Conservation (phyloP, 2,113 vertebrate genomes). For the Engystomops pustulosus region DNA sequence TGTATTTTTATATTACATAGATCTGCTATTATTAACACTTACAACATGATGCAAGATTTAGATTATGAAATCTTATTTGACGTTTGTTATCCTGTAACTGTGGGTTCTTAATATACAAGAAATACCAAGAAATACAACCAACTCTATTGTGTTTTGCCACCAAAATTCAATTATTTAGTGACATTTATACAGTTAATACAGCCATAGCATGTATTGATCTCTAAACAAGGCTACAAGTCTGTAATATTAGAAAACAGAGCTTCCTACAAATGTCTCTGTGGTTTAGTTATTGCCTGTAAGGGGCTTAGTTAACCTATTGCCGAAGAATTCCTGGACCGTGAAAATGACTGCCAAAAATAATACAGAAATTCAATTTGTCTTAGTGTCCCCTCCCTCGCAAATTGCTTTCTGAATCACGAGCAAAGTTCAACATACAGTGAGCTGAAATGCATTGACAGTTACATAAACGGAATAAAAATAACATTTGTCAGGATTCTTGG, state of each 20-base stretch:
- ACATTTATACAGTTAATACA: background rate
- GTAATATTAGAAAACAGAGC: background rate
- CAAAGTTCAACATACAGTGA: background rate
- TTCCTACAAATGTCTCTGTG: background rate
- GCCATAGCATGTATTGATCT: background rate
- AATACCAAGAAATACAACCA: background rate
- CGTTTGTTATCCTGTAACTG: too few relatives aligned
- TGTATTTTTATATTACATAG: too few relatives aligned
- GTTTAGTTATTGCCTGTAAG: background rate
- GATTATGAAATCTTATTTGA: too few relatives aligned
- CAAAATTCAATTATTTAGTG: background rate
- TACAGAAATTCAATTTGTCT: slow-evolving; percentile 18
- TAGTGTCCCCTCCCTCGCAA: background rate
- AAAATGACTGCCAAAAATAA: slow-evolving; percentile 48
- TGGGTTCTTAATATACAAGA: background rate
- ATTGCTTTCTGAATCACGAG: slow-evolving; percentile 11
- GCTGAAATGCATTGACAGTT: background rate
- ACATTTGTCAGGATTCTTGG: background rate
- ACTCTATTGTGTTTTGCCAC: background rate
- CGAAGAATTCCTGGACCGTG: slow-evolving; percentile 28
- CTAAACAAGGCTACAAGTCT: background rate
- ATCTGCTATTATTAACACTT: too few relatives aligned
- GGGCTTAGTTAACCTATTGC: background rate
- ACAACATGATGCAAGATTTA: too few relatives aligned
- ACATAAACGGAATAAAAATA: background rate